Evolutionary conservation across 2,797 vertebrate species (phyloP).

Genomic region (Molothrus aeneus): DNA sequence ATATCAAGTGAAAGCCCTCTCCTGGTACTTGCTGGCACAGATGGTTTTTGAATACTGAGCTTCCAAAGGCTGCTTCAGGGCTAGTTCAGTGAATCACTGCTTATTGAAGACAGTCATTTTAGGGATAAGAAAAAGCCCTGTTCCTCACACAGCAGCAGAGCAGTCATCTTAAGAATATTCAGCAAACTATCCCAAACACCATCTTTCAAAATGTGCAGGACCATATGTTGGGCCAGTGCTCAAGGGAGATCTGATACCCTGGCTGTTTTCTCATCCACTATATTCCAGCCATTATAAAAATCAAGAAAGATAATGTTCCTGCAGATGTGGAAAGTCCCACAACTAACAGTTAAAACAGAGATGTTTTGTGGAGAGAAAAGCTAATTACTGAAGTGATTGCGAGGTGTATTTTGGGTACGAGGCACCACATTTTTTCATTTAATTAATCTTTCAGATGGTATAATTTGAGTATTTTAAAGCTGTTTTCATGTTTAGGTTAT

Average conservation of each 20-base stretch:
- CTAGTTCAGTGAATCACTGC: constrained; percentile 63
- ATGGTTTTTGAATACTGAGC: constrained; percentile 71
- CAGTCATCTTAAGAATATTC: neutral
- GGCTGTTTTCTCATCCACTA: neutral
- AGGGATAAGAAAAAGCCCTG: constrained; percentile 42
- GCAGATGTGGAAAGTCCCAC: constrained; percentile 15
- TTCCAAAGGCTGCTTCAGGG: constrained; percentile 62
- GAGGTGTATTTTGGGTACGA: neutral
- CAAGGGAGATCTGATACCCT: neutral
- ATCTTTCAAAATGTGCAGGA: neutral
- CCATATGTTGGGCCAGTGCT: neutral
- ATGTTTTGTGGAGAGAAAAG: neutral
- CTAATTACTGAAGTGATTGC: neutral
- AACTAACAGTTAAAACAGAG: neutral
- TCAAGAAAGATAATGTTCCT: neutral
- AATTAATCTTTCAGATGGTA: neutral
- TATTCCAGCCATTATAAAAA: neutral
- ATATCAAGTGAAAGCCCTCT: constrained; percentile 62
- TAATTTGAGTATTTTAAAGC: constrained; percentile 17
- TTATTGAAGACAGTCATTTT: constrained; percentile 53
- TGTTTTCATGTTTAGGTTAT: neutral
- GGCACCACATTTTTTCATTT: neutral
- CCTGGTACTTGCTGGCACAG: constrained; percentile 72
- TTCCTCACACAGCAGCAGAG: neutral
- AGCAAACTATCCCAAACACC: neutral